phyloP scores from a whole-genome alignment of 2,888 invertebrate genomes.

The Lasioglossum vierecki region DNA sequence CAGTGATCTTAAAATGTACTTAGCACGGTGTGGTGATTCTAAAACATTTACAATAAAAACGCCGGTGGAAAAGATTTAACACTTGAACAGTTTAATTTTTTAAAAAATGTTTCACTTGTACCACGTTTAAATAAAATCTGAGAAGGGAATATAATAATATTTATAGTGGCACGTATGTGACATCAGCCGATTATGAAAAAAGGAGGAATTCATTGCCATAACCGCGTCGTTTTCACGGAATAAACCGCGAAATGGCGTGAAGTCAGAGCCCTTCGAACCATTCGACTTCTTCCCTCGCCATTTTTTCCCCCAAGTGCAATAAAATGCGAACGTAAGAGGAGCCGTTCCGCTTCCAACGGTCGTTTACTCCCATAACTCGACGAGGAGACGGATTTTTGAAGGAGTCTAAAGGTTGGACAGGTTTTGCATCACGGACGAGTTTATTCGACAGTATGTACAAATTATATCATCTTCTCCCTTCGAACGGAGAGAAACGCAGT shows the following conservation, averaged over 20 bases:
- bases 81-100: too few species aligned
- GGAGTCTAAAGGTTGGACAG: not conserved
- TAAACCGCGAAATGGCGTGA: not conserved
- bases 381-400: not conserved
- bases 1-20: not conserved
- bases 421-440: conserved; percentile 38
- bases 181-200: not conserved
- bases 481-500: conserved; percentile 30
- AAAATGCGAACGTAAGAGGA: not conserved
- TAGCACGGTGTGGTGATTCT: not conserved
- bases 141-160: not conserved
- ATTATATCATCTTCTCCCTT: conserved; percentile 40
- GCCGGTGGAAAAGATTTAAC: not conserved
- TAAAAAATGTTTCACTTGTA: too few species aligned
- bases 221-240: not conserved
- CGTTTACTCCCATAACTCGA: not conserved
- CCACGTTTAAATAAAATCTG: too few species aligned
- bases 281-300: not conserved
- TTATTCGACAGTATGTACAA: conserved; percentile 73
- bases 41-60: not conserved
- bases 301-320: not conserved
- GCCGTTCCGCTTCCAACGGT: not conserved
- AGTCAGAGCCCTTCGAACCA: not conserved
- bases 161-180: not conserved
- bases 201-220: not conserved